These are phyloP conservation scores for Scaptomyza hsui DNA, from an alignment of 1,140 invertebrate genomes.

Conservation along the genomic window DNA sequence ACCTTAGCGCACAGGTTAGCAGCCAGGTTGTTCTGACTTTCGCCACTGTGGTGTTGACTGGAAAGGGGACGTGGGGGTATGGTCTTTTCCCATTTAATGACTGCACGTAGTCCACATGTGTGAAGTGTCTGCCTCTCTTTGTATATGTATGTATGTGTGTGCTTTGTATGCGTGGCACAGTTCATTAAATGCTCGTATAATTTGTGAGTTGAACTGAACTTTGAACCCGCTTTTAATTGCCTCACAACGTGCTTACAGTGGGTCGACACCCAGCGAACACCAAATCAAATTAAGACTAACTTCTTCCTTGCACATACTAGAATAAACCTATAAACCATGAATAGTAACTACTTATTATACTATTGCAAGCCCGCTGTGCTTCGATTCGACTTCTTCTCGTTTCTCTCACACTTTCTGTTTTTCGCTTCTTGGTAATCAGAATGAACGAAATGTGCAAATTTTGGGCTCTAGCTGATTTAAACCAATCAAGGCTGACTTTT, in stretches of 20 bases:
- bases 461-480: too few relatives aligned
- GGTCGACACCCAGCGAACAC: neutral
- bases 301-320: too few relatives aligned
- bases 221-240: slow-evolving; percentile 66
- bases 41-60: too few relatives aligned
- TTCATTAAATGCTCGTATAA: slow-evolving; percentile 75
- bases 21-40: neutral
- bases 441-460: too few relatives aligned
- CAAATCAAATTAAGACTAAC: neutral
- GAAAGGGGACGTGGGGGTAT: neutral
- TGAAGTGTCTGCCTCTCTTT: slow-evolving; percentile 33
- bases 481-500: too few relatives aligned
- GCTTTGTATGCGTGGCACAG: slow-evolving; percentile 47
- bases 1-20: slow-evolving; percentile 35
- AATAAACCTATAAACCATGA: too few relatives aligned
- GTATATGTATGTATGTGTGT: slow-evolving; percentile 18
- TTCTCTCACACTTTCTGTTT: too few relatives aligned
- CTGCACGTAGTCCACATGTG: slow-evolving; percentile 70
- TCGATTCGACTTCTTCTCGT: too few relatives aligned
- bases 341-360: too few relatives aligned
- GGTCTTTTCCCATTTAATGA: slow-evolving; percentile 49
- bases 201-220: slow-evolving; percentile 57
- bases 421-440: too few relatives aligned
- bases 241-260: slow-evolving; percentile 8
- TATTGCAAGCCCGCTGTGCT: too few relatives aligned